Conservation (phyloP, 2,797 vertebrate species). For the Enteromius thamalakanensis region DNA sequence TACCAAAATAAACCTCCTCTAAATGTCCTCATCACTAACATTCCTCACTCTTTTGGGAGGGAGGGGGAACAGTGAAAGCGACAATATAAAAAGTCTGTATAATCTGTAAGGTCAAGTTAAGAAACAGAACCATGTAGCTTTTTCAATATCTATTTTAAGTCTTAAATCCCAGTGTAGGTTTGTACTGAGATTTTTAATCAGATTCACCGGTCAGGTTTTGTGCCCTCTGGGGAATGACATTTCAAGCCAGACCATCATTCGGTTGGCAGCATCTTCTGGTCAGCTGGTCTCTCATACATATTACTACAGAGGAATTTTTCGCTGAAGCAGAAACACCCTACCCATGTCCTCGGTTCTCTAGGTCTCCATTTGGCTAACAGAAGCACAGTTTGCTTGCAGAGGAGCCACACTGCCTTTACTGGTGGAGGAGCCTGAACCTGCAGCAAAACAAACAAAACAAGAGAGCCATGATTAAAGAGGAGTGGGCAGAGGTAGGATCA, state of each 20-base stretch:
- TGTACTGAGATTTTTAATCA: background rate
- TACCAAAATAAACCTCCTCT: constrained; percentile 59
- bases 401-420: background rate
- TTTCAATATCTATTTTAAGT: background rate
- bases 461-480: constrained; percentile 18
- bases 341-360: background rate
- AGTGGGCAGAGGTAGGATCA: background rate
- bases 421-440: background rate
- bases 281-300: constrained; percentile 17
- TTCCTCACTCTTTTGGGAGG: constrained; percentile 8
- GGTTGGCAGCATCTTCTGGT: constrained; percentile 42
- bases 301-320: background rate
- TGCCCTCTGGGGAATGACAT: constrained; percentile 19
- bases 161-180: background rate
- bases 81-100: constrained; percentile 6
- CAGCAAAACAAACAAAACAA: constrained; percentile 25
- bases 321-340: constrained; percentile 30
- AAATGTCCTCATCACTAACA: constrained; percentile 59
- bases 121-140: constrained; percentile 12
- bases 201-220: constrained; percentile 22
- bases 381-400: background rate
- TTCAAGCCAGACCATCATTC: constrained; percentile 37
- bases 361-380: constrained; percentile 29
- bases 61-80: constrained; percentile 36
- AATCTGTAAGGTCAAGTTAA: constrained; percentile 50